A percentile compares a stretch with the other conserved stretches of the same genome.
Evolutionary conservation across 2,888 invertebrate species (phyloP).

Genomic region (Drosophila macrothrix): DNA sequence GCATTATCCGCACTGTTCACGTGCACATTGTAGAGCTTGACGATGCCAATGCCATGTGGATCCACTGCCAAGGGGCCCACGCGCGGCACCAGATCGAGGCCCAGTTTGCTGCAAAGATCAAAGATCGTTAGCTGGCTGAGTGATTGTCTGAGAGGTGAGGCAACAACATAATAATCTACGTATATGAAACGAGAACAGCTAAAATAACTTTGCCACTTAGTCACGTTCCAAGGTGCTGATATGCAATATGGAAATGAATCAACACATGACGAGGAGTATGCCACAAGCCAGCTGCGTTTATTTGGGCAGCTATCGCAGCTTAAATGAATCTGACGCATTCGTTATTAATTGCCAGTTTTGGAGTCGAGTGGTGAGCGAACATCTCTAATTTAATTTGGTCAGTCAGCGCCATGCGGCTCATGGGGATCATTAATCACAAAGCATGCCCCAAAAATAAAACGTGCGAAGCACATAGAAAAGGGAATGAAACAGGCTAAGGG

Average conservation of each 20-base stretch:
- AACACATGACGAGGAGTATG: slow-evolving; percentile 1
- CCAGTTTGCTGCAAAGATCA: slow-evolving; percentile 91
- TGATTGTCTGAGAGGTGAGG: slow-evolving; percentile 19
- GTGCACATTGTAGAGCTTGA: slow-evolving; percentile 94
- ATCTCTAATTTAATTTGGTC: slow-evolving; percentile 70
- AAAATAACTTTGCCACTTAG: slow-evolving; percentile 63
- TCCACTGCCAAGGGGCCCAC: slow-evolving; percentile 95
- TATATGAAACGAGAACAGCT: slow-evolving; percentile 38
- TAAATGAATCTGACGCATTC: slow-evolving; percentile 64
- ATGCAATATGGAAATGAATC: slow-evolving; percentile 39
- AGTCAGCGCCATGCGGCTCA: slow-evolving; percentile 53
- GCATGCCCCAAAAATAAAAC: slow-evolving; percentile 41
- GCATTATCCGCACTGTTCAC: slow-evolving; percentile 91
- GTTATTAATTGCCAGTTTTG: slow-evolving; percentile 66
- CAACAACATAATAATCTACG: slow-evolving; percentile 6
- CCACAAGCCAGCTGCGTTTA: slow-evolving; percentile 52
- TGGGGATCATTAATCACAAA: slow-evolving; percentile 67
- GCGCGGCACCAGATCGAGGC: slow-evolving; percentile 95
- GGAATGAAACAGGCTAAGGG: neutral
- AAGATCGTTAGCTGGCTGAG: slow-evolving; percentile 29
- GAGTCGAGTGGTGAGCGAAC: slow-evolving; percentile 53
- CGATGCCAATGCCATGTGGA: slow-evolving; percentile 94
- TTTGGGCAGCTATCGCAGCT: slow-evolving; percentile 42
- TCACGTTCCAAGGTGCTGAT: slow-evolving; percentile 59
- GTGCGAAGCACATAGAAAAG: slow-evolving; percentile 15